Conservation (phyloP, 1,140 invertebrate genomes). For the Drosophila hydei region DNA sequence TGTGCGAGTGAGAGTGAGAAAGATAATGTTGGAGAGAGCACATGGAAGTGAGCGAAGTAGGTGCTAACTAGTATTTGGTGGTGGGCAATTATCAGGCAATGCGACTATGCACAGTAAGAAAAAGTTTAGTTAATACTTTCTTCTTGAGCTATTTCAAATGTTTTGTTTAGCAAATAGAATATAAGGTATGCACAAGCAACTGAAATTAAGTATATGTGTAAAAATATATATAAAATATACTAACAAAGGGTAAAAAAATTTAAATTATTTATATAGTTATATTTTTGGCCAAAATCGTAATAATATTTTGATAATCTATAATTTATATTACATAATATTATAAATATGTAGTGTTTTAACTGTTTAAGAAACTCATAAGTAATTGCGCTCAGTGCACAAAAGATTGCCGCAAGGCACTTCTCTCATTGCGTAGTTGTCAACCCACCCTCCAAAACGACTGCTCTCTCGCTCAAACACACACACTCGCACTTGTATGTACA, state of each 20-base stretch:
- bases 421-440: slow-evolving; percentile 10
- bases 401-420: slow-evolving; percentile 2
- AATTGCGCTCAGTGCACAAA: not conserved
- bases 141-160: too few relatives aligned
- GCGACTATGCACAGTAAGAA: slow-evolving; percentile 29
- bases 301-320: too few relatives aligned
- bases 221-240: too few relatives aligned
- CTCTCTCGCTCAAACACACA: slow-evolving; percentile 5
- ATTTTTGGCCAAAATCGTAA: too few relatives aligned
- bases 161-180: too few relatives aligned
- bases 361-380: not conserved
- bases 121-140: not conserved
- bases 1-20: slow-evolving; percentile 20
- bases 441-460: not conserved
- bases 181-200: too few relatives aligned
- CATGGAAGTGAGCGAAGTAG: slow-evolving; percentile 9
- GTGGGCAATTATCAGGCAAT: slow-evolving; percentile 28
- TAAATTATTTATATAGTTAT: too few relatives aligned
- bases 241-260: too few relatives aligned
- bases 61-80: slow-evolving; percentile 35
- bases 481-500: not conserved
- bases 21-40: slow-evolving; percentile 1
- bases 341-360: too few relatives aligned
- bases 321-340: too few relatives aligned
- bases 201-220: too few relatives aligned